phyloP scores from a whole-genome alignment of 2,113 vertebrate species.

The Amblyopsis rosae region DNA sequence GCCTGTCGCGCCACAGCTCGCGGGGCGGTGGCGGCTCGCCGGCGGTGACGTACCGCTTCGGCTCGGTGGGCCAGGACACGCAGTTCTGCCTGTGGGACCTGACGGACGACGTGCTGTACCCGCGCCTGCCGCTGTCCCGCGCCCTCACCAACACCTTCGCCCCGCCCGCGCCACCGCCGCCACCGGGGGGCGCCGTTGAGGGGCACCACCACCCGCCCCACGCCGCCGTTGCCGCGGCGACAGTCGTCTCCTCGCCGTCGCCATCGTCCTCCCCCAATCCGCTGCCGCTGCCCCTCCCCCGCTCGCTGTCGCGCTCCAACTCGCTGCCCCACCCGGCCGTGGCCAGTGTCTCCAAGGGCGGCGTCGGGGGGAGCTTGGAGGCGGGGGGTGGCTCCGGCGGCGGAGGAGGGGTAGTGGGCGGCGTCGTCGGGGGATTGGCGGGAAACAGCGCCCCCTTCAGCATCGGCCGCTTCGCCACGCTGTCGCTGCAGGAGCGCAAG shows the following conservation, averaged over 20 bases:
- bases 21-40: conserved; percentile 65
- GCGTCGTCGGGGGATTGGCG: conserved; percentile 16
- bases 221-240: conserved; percentile 43
- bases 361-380: conserved; percentile 37
- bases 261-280: conserved; percentile 61
- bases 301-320: conserved; percentile 89
- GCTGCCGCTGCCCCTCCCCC: conserved; percentile 75
- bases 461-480: conserved; percentile 85
- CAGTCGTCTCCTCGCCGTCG: conserved; percentile 52
- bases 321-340: conserved; percentile 86
- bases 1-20: conserved; percentile 80
- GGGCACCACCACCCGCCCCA: conserved; percentile 76
- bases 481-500: conserved; percentile 84
- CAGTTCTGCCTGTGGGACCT: conserved; percentile 95
- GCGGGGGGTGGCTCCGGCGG: not conserved
- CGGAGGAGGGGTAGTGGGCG: conserved; percentile 32
- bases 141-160: conserved; percentile 81
- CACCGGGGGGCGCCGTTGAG: conserved; percentile 60
- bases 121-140: conserved; percentile 79
- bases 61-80: conserved; percentile 91
- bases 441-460: conserved; percentile 72
- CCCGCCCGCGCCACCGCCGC: conserved; percentile 63
- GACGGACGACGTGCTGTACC: conserved; percentile 85
- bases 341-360: conserved; percentile 68
- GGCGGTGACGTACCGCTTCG: conserved; percentile 86